Evolutionary conservation across 2,888 invertebrate species (phyloP), one percentile per base, ranked within the genome.

Genomic region (Sarcophaga rosellei): DNA sequence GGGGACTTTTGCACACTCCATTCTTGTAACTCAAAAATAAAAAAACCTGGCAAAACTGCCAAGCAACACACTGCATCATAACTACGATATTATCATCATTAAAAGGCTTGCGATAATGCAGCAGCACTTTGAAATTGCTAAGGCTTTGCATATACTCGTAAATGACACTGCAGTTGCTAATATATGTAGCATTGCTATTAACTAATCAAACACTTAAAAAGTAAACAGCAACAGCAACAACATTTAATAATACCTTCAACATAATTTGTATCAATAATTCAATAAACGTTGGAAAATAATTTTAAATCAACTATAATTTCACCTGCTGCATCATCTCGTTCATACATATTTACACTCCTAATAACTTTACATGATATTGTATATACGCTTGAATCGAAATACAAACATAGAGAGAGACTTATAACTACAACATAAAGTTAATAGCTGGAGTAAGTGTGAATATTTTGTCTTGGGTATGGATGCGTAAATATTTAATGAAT

Each of bases 241-340:
- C 61, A 69, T 63, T 17, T 25, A 61, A 47, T 59, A 17, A 35
- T 23, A 63, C 10, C 12, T 45, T n/a, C 62, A 73, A 35, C 25
- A 11, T 5, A 61, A 61, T 76, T 76, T 79, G 35, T 63, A 76
- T 76, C 66, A 82, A 79, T 82, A 79, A 86, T 86, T 82, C 63
- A 86, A 86, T 86, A 76, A 82, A 68, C 62, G 82, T 68, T 82
- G 63, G 21, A 76, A 79, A 75, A 76, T 79, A 72, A 82, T 79
- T 77, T 75, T 62, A 45, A 47, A 47, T 47, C 12, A 75, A 72
- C 75, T 79, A 73, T 72, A 79, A 79, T 79, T 82, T 69, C 59
- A 76, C 70, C 72, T 77, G 77, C 72, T 73, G 62, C 68, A 85
- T 85, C 77, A 85, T 77, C 85, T 53, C 53, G 15, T 25, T 25